phyloP scores from a whole-genome alignment of 1,140 invertebrate genomes.

The Papilio glaucus region DNA sequence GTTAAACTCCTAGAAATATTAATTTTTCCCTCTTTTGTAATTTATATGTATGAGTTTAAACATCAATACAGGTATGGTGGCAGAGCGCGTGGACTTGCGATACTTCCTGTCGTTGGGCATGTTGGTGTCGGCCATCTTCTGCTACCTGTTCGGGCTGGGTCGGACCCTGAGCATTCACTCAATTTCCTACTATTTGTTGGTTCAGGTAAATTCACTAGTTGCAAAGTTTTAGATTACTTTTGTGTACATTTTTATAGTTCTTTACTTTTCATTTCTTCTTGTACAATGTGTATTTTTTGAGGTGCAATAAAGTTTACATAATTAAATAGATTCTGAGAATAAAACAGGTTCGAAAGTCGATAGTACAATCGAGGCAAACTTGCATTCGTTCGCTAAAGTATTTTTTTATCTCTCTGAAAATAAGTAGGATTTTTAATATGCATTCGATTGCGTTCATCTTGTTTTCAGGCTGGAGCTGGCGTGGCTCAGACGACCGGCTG shows the following conservation, averaged over 20 bases:
- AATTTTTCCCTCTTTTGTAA: too few relatives aligned
- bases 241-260: too few relatives aligned
- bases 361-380: too few relatives aligned
- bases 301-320: too few relatives aligned
- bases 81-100: slow-evolving; percentile 95
- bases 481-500: slow-evolving; percentile 94
- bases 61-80: slow-evolving; percentile 89
- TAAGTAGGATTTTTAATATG: neutral
- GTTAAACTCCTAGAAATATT: too few relatives aligned
- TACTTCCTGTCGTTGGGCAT: slow-evolving; percentile 96
- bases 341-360: too few relatives aligned
- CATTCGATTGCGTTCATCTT: slow-evolving; percentile 42
- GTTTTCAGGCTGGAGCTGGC: slow-evolving; percentile 89
- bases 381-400: too few relatives aligned
- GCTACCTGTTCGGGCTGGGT: slow-evolving; percentile 95
- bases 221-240: too few relatives aligned
- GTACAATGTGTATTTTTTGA: too few relatives aligned
- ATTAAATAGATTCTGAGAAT: too few relatives aligned
- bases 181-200: slow-evolving; percentile 92
- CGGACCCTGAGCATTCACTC: slow-evolving; percentile 92
- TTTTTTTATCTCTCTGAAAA: too few relatives aligned
- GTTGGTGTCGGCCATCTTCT: slow-evolving; percentile 94
- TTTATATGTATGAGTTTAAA: slow-evolving; percentile 12
- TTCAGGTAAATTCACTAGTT: slow-evolving; percentile 93
- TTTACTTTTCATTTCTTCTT: too few relatives aligned